Evolutionary conservation across 2,888 invertebrate genomes (phyloP).

Genomic region (Leucoptera coffeella): DNA sequence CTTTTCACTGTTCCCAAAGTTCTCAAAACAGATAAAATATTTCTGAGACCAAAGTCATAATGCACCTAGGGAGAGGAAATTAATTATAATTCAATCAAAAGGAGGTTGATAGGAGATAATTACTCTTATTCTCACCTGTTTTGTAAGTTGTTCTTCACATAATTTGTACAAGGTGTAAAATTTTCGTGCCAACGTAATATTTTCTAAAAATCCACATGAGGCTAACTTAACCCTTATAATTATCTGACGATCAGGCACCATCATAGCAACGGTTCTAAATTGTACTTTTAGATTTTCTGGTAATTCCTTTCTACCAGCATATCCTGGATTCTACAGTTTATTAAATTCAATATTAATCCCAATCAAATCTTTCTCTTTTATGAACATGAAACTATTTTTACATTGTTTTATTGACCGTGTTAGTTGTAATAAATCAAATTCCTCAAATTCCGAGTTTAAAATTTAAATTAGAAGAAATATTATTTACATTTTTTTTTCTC

Average conservation of each 20-base stretch:
- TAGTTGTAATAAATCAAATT: too few relatives aligned
- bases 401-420: too few relatives aligned
- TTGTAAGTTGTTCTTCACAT: slow-evolving; percentile 95
- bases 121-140: slow-evolving; percentile 67
- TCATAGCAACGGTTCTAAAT: slow-evolving; percentile 97
- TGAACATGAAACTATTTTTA: too few relatives aligned
- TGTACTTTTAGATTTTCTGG: slow-evolving; percentile 97
- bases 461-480: too few relatives aligned
- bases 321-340: slow-evolving; percentile 81
- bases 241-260: slow-evolving; percentile 96
- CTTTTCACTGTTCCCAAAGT: slow-evolving; percentile 90
- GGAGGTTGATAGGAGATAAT: too few relatives aligned
- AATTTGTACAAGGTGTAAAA: slow-evolving; percentile 95
- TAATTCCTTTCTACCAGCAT: slow-evolving; percentile 91
- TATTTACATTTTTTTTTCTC: too few relatives aligned
- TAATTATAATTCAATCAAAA: too few relatives aligned
- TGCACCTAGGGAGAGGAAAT: slow-evolving; percentile 72
- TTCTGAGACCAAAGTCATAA: slow-evolving; percentile 93
- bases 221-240: slow-evolving; percentile 95
- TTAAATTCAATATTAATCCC: too few relatives aligned
- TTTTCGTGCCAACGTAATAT: slow-evolving; percentile 89
- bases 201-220: slow-evolving; percentile 92
- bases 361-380: too few relatives aligned
- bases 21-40: slow-evolving; percentile 89
- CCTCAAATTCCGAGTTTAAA: too few relatives aligned